Conservation (phyloP, 2,888 invertebrate species). For the Pachliopta kotzebuea region DNA sequence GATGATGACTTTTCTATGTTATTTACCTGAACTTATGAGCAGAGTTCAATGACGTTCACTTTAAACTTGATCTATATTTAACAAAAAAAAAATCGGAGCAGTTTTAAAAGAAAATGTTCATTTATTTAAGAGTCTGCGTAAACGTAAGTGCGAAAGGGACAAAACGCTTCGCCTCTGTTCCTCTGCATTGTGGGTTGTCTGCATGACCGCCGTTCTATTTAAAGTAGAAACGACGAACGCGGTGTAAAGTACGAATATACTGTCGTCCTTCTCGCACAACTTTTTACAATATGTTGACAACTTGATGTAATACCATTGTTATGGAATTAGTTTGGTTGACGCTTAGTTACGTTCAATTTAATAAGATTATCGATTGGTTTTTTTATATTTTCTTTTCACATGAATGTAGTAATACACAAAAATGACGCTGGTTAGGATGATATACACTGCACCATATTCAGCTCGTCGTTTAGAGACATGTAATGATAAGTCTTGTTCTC, state of each 20-base stretch:
- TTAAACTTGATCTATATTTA: constrained; percentile 74
- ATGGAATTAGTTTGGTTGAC: constrained; percentile 42
- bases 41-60: constrained; percentile 71
- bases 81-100: constrained; percentile 61
- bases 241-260: constrained; percentile 38
- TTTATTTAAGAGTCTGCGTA: constrained; percentile 6
- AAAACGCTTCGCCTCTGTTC: constrained; percentile 41
- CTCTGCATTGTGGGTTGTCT: constrained; percentile 65
- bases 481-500: too few species aligned
- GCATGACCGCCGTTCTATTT: constrained; percentile 70
- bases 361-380: neutral
- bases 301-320: constrained; percentile 49
- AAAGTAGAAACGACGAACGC: constrained; percentile 65
- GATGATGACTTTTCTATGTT: neutral
- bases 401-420: neutral
- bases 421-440: too few species aligned
- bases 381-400: neutral
- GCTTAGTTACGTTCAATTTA: constrained; percentile 4
- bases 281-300: constrained; percentile 59
- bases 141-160: constrained; percentile 49
- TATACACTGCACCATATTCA: too few species aligned
- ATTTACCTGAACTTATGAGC: constrained; percentile 22
- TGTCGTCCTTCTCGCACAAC: constrained; percentile 55
- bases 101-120: constrained; percentile 38
- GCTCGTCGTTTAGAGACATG: too few species aligned